These are phyloP conservation scores for Aurelia sp. DNA, from an alignment of 30 jellyfish, hydroid and myxozoan genomes.

Conservation along the genomic window DNA sequence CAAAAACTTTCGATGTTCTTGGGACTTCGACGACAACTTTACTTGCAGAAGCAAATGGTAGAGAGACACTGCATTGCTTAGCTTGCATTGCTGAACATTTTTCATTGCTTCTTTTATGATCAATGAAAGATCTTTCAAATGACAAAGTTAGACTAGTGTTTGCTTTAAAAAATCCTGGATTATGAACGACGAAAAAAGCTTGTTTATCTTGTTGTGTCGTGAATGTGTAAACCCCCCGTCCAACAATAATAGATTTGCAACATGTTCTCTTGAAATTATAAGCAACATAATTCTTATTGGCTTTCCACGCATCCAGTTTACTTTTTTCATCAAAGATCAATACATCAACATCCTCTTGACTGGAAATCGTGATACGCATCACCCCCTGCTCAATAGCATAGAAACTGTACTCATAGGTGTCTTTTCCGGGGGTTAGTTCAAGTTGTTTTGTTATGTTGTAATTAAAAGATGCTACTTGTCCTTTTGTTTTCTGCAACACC, in stretches of 20 bases:
- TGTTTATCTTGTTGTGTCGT: constrained; percentile 51
- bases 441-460: constrained; percentile 7
- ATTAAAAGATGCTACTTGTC: constrained; percentile 29
- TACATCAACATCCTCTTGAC: constrained; percentile 46
- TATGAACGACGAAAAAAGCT: constrained; percentile 36
- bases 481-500: constrained; percentile 26
- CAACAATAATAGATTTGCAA: constrained; percentile 38
- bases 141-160: constrained; percentile 3
- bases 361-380: constrained; percentile 37
- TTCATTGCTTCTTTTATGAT: constrained; percentile 22
- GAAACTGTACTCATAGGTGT: constrained; percentile 35
- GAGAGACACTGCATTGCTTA: constrained; percentile 56
- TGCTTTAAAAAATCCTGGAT: background rate
- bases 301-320: constrained; percentile 55
- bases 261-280: constrained; percentile 49
- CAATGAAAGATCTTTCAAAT: constrained; percentile 41
- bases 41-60: constrained; percentile 69
- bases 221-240: constrained; percentile 49
- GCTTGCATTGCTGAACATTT: constrained; percentile 41
- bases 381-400: constrained; percentile 49
- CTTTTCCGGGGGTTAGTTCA: constrained; percentile 7
- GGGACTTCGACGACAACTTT: constrained; percentile 72
- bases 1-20: constrained; percentile 3
- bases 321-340: constrained; percentile 50
- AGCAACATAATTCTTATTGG: constrained; percentile 58